Evolutionary conservation across 2,888 invertebrate genomes (phyloP).

Genomic region (Mamestra brassicae): DNA sequence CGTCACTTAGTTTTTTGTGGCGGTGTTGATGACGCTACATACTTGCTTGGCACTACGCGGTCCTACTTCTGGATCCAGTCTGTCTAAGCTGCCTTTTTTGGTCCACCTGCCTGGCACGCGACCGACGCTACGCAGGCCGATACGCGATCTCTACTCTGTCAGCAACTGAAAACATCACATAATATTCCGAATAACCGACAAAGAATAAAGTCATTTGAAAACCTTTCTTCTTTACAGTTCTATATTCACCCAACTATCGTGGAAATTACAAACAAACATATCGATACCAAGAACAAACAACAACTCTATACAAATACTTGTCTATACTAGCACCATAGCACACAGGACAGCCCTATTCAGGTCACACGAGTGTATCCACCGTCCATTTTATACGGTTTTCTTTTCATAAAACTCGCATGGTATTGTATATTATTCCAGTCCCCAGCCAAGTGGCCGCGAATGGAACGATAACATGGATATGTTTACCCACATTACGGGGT

Average conservation of each 20-base stretch:
- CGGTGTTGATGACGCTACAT: too few species aligned
- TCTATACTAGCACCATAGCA: neutral
- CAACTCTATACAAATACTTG: neutral
- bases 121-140: too few species aligned
- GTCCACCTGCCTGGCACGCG: too few species aligned
- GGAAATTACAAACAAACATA: neutral
- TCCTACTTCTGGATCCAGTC: too few species aligned
- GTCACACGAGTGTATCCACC: slow-evolving; percentile 15
- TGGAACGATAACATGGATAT: slow-evolving; percentile 61
- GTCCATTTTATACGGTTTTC: slow-evolving; percentile 55
- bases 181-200: too few species aligned
- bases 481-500: slow-evolving; percentile 58
- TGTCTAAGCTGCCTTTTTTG: too few species aligned
- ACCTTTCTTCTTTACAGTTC: neutral
- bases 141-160: too few species aligned
- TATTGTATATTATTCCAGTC: slow-evolving; percentile 60
- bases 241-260: neutral
- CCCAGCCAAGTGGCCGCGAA: slow-evolving; percentile 56
- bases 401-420: slow-evolving; percentile 57
- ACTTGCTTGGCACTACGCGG: too few species aligned
- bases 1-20: too few species aligned
- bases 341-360: slow-evolving; percentile 6
- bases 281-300: slow-evolving; percentile 10
- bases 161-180: too few species aligned
- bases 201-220: neutral